Percentiles rank a stretch among this genome's conserved stretches.
Evolutionary conservation across 2,797 vertebrate species (phyloP).

Genomic region (Acestrorhynchus altus): DNA sequence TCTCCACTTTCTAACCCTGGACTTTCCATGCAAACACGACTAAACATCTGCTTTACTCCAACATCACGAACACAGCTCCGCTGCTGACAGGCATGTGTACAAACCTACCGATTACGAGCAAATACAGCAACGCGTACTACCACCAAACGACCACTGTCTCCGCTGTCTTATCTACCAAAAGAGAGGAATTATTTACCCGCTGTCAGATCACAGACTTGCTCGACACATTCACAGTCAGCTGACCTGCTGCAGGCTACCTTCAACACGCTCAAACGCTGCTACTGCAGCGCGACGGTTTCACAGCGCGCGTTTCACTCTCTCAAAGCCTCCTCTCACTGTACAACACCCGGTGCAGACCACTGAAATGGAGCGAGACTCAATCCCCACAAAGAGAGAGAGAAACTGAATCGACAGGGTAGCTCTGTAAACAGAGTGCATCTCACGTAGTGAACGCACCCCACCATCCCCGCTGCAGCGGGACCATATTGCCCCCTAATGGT

Average conservation of each 20-base stretch:
- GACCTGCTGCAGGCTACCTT: slow-evolving; percentile 62
- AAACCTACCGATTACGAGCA: slow-evolving; percentile 25
- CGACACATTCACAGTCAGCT: slow-evolving; percentile 78
- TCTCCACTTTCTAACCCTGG: too few species aligned
- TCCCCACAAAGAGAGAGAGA: too few species aligned
- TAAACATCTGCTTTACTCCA: background rate
- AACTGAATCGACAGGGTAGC: background rate
- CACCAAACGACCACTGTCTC: background rate
- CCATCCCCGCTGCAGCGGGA: background rate
- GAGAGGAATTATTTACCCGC: slow-evolving; percentile 40
- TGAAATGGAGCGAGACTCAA: too few species aligned
- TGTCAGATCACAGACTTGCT: slow-evolving; percentile 61
- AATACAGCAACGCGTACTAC: background rate
- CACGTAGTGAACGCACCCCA: background rate
- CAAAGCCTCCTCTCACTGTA: too few species aligned
- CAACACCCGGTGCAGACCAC: too few species aligned
- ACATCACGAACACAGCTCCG: slow-evolving; percentile 25
- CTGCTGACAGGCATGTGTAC: background rate
- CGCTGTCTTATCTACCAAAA: background rate
- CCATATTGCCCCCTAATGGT: background rate
- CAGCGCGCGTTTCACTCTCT: too few species aligned
- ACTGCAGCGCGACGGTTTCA: too few species aligned
- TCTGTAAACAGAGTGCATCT: background rate
- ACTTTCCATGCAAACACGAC: too few species aligned
- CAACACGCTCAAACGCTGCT: slow-evolving; percentile 14